Evolutionary conservation across 2,113 vertebrate genomes (phyloP).

Genomic region (Zosterops hypoxanthus): DNA sequence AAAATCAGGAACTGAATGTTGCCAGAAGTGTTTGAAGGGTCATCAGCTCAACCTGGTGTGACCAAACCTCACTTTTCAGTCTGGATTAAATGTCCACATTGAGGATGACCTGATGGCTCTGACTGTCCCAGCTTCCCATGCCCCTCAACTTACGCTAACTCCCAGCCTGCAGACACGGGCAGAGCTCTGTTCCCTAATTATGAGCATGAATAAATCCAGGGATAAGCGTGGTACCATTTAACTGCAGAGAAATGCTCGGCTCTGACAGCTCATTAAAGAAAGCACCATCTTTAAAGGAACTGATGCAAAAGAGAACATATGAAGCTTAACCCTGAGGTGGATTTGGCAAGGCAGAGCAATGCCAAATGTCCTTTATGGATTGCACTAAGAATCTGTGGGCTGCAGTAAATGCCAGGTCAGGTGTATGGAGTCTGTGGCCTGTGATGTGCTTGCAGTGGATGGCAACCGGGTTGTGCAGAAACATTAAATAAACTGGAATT

Average conservation of each 20-base stretch:
- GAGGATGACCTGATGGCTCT: neutral
- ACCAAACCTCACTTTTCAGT: neutral
- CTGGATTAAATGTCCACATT: neutral
- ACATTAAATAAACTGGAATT: neutral
- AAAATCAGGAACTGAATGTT: neutral
- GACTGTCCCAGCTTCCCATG: neutral
- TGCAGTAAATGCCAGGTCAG: constrained; percentile 58
- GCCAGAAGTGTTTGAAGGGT: neutral
- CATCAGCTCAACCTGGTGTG: neutral
- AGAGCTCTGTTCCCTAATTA: neutral
- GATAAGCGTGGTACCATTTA: neutral
- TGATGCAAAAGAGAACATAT: constrained; percentile 72
- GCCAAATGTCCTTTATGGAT: constrained; percentile 67
- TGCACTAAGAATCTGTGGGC: neutral
- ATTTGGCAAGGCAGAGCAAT: constrained; percentile 62
- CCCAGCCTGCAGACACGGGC: neutral
- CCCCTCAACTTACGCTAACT: neutral
- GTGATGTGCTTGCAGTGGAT: constrained; percentile 18
- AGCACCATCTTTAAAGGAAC: constrained; percentile 68
- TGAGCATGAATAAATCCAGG: neutral
- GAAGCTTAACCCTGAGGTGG: constrained; percentile 65
- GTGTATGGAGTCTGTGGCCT: constrained; percentile 22
- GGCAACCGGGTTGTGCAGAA: neutral
- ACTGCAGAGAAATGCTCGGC: constrained; percentile 29
- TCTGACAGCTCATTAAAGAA: constrained; percentile 71